phyloP scores from a whole-genome alignment of 2,888 invertebrate genomes.

The Catocala nupta region DNA sequence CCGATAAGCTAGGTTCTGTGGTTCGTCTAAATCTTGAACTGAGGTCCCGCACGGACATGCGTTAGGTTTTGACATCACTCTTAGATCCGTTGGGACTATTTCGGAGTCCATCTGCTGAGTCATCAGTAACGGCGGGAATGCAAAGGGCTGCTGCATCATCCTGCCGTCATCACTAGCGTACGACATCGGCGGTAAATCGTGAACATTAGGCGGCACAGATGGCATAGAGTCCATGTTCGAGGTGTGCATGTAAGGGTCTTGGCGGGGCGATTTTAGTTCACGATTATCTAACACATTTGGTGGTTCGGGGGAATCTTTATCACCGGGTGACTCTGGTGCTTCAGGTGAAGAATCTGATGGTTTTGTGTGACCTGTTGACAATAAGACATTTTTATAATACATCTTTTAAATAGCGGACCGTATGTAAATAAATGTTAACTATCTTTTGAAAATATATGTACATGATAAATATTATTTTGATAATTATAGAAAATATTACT shows the following conservation, averaged over 20 bases:
- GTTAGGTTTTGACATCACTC: conserved; percentile 72
- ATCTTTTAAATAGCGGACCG: no score
- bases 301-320: conserved; percentile 78
- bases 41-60: conserved; percentile 69
- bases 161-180: conserved; percentile 72
- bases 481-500: no score
- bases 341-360: conserved; percentile 82
- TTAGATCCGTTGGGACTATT: conserved; percentile 78
- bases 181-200: conserved; percentile 70
- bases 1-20: conserved; percentile 78
- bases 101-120: conserved; percentile 70
- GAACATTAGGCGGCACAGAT: conserved; percentile 56
- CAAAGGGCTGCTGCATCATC: conserved; percentile 72
- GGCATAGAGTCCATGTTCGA: conserved; percentile 65
- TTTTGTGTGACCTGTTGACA: conserved; percentile 77
- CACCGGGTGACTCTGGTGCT: conserved; percentile 76
- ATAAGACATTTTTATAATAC: conserved; percentile 11
- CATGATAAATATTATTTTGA: no score
- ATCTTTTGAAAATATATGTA: no score
- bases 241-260: conserved; percentile 74
- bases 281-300: conserved; percentile 64
- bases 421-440: no score
- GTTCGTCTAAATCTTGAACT: conserved; percentile 66
- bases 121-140: conserved; percentile 76
- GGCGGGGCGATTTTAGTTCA: conserved; percentile 74